Conservation (phyloP, 1,140 invertebrate genomes). For the Periplaneta americana region DNA sequence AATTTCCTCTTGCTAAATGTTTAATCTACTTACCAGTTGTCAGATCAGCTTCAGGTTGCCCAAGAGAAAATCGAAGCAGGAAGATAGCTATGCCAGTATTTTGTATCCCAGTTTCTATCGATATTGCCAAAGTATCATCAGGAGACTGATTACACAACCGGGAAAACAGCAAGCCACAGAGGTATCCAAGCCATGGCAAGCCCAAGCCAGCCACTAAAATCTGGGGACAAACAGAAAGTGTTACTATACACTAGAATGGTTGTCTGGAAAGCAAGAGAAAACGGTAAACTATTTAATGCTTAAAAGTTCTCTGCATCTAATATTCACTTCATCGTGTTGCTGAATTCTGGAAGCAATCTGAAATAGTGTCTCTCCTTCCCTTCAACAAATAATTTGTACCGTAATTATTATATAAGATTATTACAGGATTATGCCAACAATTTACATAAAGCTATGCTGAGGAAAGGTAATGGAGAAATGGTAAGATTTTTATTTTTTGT, state of each 20-base stretch:
- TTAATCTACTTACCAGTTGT: constrained; percentile 62
- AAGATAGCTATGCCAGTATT: constrained; percentile 92
- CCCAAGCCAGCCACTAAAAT: constrained; percentile 76
- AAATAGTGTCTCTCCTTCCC: too few relatives aligned
- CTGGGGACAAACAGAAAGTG: constrained; percentile 40
- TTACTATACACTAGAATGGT: background rate
- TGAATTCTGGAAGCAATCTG: too few relatives aligned
- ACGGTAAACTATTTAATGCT: too few relatives aligned
- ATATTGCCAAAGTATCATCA: constrained; percentile 74
- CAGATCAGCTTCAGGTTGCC: constrained; percentile 69
- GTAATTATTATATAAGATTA: too few relatives aligned
- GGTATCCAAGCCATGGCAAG: constrained; percentile 84
- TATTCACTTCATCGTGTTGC: too few relatives aligned
- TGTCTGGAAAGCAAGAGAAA: constrained; percentile 36
- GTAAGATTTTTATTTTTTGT: too few relatives aligned
- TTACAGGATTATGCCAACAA: too few relatives aligned
- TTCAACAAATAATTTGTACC: too few relatives aligned
- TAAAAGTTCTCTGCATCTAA: too few relatives aligned
- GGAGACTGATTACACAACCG: constrained; percentile 51
- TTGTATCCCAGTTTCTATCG: constrained; percentile 91
- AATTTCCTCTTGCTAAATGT: background rate
- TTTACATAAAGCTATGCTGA: too few relatives aligned
- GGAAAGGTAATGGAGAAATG: too few relatives aligned
- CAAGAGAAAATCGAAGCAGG: constrained; percentile 62
- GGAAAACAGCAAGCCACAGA: constrained; percentile 60